Evolutionary conservation across 2,888 invertebrate genomes (phyloP).

Genomic region (Latrodectus elegans): DNA sequence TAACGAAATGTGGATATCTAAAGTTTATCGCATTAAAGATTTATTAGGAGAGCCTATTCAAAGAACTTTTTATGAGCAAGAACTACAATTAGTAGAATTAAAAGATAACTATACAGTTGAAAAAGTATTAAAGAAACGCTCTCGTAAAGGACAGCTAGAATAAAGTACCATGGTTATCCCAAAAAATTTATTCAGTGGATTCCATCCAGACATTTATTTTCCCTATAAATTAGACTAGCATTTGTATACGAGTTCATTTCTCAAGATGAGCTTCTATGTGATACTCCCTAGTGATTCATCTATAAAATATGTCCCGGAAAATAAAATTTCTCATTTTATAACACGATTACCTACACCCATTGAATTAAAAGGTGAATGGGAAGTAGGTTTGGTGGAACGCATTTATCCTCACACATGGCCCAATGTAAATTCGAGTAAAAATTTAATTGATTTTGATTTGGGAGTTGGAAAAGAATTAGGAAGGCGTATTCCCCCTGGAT

Average conservation of each 20-base stretch:
- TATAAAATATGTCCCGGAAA: constrained; percentile 71
- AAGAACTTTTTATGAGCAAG: constrained; percentile 37
- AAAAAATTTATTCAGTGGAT: too few relatives aligned
- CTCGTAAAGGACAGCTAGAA: constrained; percentile 1
- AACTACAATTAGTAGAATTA: constrained; percentile 34
- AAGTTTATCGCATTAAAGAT: constrained; percentile 17
- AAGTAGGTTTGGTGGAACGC: constrained; percentile 70
- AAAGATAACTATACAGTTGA: constrained; percentile 11
- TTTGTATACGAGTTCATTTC: background rate
- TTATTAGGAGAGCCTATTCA: constrained; percentile 20
- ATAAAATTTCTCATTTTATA: constrained; percentile 71
- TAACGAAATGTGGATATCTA: constrained; percentile 15
- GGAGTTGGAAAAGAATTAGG: background rate
- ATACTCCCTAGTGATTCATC: constrained; percentile 71
- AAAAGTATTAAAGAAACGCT: constrained; percentile 32
- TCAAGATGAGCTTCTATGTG: constrained; percentile 58
- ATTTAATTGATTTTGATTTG: constrained; percentile 16
- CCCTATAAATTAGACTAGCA: too few relatives aligned
- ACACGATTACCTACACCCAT: constrained; percentile 71
- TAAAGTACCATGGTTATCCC: constrained; percentile 21
- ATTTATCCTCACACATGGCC: constrained; percentile 63
- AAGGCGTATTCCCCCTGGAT: constrained; percentile 11
- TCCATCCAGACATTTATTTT: too few relatives aligned
- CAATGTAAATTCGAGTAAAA: constrained; percentile 19
- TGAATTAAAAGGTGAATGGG: constrained; percentile 71